Percentiles rank a stretch among this genome's conserved stretches.
Conservation (phyloP, 2,797 vertebrate genomes). For the Oreochromis grahami region DNA sequence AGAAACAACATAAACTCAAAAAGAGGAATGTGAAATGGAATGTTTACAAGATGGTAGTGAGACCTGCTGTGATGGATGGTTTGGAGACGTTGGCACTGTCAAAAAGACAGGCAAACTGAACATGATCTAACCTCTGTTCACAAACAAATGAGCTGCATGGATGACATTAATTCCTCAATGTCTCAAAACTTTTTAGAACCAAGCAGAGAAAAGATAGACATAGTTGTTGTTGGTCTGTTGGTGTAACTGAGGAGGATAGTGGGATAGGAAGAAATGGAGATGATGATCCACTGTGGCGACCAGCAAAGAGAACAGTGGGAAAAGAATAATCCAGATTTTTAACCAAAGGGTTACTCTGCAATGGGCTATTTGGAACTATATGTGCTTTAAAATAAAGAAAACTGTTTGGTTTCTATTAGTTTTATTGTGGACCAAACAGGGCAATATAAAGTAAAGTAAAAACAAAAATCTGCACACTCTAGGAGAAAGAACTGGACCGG, state of each 20-base stretch:
- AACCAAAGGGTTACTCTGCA: background rate
- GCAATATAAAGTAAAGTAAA: background rate
- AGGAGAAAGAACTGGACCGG: background rate
- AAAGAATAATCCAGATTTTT: background rate
- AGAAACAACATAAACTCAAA: background rate
- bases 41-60: background rate
- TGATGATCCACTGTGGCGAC: background rate
- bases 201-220: background rate
- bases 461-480: background rate
- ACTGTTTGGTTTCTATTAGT: background rate
- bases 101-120: background rate
- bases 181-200: background rate
- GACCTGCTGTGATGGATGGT: background rate
- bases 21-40: background rate
- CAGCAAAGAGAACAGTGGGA: background rate
- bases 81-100: background rate
- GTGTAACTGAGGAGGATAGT: background rate
- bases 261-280: background rate
- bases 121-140: too few relatives aligned
- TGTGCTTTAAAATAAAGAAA: background rate
- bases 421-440: background rate
- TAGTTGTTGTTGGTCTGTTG: background rate
- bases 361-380: background rate
- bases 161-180: background rate
- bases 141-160: background rate